Evolutionary conservation across 2,113 vertebrate species (phyloP), one percentile per base, ranked within the genome.

Genomic region (Hypocryptadius cinnamomeus): DNA sequence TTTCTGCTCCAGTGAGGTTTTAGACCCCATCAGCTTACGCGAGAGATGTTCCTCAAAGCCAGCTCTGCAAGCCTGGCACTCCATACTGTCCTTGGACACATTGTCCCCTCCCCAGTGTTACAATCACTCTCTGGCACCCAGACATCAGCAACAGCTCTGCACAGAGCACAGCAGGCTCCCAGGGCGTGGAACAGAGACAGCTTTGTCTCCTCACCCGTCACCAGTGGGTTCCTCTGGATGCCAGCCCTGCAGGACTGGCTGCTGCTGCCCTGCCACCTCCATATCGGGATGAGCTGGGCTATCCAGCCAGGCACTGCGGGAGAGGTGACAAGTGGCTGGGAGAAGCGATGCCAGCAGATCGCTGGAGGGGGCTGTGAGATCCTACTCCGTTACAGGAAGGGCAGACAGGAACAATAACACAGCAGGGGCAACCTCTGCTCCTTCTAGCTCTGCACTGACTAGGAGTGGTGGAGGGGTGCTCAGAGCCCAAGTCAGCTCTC

Each of bases 281-380:
- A 17, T 12, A 54, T 4, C 8, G 2, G 37, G 33, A 59, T 0
- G 22, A 66, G 24, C 20, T 40, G 28, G 37, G 20, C 39, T 70
- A 25, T 42, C 37, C 4, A 5, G 4, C 23, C 2, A 0, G 11
- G 45, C 7, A 2, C 64, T 47, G 25, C 0, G 0, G 28, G 3
- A 89, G 12, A 53, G 15, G 15, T 25, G 25, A 15, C 25, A 22
- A 45, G 25, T 7, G 28, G 18, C 27, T 44, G 63, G 51, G 20
- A 83, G 33, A 50, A 83, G 18, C 2, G 24, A 20, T 8, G 18
- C 33, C 1, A 0, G 11, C 24, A 59, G 39, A 33, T 50, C 1
- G 0, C 31, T 10, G 13, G 13, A 53, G 30, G 13, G 47, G 35
- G 39, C 59, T 39, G 27, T 0, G 3, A 27, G 8, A 13, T 61